phyloP scores from a whole-genome alignment of 2,797 vertebrate species.

The Darevskia nairensis region DNA sequence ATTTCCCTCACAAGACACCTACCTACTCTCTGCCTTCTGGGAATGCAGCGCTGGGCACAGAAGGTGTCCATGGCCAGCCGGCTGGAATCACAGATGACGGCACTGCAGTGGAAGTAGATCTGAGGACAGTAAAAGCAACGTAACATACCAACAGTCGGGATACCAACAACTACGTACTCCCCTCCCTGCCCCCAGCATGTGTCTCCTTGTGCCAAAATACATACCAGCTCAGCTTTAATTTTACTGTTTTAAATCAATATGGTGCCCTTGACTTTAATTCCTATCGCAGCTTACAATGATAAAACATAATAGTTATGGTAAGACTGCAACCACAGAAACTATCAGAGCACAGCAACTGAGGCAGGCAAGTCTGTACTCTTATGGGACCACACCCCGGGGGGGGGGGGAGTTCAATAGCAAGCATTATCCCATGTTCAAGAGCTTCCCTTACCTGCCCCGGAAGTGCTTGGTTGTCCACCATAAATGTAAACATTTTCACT shows the following conservation, averaged over 20 bases:
- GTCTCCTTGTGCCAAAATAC: not conserved
- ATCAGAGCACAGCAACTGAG: not conserved
- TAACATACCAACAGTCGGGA: not conserved
- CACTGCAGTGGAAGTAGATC: conserved; percentile 85
- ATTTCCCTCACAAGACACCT: conserved; percentile 31
- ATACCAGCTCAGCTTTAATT: too few relatives aligned
- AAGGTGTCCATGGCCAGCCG: conserved; percentile 52
- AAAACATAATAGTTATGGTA: too few relatives aligned
- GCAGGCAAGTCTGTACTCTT: not conserved
- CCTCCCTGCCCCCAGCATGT: not conserved
- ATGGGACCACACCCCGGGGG: fast-evolving
- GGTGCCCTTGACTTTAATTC: too few relatives aligned
- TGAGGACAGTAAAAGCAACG: conserved; percentile 37
- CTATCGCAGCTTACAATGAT: too few relatives aligned
- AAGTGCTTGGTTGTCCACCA: conserved; percentile 61
- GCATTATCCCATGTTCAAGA: not conserved
- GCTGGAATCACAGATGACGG: conserved; percentile 78
- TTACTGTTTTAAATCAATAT: not conserved
- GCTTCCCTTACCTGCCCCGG: conserved; percentile 71
- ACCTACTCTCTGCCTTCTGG: conserved; percentile 60
- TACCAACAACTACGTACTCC: too few relatives aligned
- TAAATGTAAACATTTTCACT: conserved; percentile 83
- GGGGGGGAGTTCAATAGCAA: not conserved
- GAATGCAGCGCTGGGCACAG: conserved; percentile 75
- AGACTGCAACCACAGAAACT: not conserved